A percentile compares a stretch with the other conserved stretches of the same genome.
Conservation (phyloP, 2,113 vertebrate genomes). For the Melanerpes aurifrons region DNA sequence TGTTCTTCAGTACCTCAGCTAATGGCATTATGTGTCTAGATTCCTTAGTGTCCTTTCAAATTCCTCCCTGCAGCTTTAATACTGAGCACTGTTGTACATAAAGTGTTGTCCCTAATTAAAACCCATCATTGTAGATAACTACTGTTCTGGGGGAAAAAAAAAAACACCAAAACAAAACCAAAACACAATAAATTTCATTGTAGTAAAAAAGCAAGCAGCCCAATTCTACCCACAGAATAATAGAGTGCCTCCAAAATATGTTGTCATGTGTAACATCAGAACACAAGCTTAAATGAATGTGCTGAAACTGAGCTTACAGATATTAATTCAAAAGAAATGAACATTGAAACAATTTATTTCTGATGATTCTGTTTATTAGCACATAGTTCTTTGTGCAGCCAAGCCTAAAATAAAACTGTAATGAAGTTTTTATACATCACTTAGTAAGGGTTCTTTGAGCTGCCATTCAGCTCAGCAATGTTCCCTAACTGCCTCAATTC, state of each 20-base stretch:
- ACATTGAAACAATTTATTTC: background rate
- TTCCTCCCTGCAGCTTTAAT: background rate
- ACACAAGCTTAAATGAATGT: background rate
- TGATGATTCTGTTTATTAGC: conserved; percentile 10
- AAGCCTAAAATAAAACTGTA: conserved; percentile 19
- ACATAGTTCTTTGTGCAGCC: conserved; percentile 7
- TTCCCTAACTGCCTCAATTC: conserved; percentile 4
- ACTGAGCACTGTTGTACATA: background rate
- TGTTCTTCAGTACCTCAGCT: background rate
- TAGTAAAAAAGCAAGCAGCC: background rate
- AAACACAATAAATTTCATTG: background rate
- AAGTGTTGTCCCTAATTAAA: background rate
- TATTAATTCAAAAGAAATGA: background rate
- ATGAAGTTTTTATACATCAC: background rate
- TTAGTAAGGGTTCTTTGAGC: conserved; percentile 7
- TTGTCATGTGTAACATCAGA: background rate
- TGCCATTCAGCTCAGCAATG: conserved; percentile 15
- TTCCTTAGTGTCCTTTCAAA: background rate
- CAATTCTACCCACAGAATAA: background rate
- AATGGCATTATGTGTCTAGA: background rate
- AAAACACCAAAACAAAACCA: too few relatives aligned
- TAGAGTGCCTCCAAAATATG: background rate
- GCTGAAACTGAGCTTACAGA: background rate
- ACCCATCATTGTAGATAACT: background rate
- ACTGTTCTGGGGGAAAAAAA: background rate